phyloP scores from a whole-genome alignment of 2,888 invertebrate species.

The Arge pagana region DNA sequence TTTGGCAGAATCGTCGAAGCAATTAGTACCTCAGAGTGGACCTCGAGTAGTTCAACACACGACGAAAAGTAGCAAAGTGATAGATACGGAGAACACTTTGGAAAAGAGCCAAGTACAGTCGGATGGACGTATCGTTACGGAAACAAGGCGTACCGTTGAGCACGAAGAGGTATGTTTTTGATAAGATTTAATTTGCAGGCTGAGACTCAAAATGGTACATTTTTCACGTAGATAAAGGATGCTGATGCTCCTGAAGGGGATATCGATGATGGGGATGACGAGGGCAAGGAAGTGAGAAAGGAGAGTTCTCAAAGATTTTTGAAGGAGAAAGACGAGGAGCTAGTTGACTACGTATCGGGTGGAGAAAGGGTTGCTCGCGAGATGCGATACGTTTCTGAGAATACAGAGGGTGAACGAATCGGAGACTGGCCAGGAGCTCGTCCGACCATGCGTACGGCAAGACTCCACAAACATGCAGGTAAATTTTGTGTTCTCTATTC shows the following conservation, averaged over 20 bases:
- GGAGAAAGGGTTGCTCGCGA: slow-evolving; percentile 81
- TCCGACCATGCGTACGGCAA: slow-evolving; percentile 44
- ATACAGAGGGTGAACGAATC: slow-evolving; percentile 76
- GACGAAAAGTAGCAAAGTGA: slow-evolving; percentile 75
- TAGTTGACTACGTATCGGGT: slow-evolving; percentile 82
- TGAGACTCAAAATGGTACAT: not conserved
- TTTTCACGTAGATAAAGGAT: slow-evolving; percentile 65
- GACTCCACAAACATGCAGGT: slow-evolving; percentile 44
- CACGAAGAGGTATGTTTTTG: slow-evolving; percentile 69
- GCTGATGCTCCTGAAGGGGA: slow-evolving; percentile 67
- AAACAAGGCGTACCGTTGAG: slow-evolving; percentile 80
- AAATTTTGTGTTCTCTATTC: not conserved
- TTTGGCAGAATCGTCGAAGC: slow-evolving; percentile 64
- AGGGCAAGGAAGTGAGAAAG: slow-evolving; percentile 55
- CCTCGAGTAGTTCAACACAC: slow-evolving; percentile 78
- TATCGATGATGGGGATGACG: slow-evolving; percentile 50
- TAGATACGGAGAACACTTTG: slow-evolving; percentile 84
- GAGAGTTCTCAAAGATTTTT: slow-evolving; percentile 66
- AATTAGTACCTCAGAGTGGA: slow-evolving; percentile 67
- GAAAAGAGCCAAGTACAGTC: slow-evolving; percentile 77
- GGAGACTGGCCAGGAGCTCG: slow-evolving; percentile 57
- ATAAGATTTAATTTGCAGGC: not conserved
- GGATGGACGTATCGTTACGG: slow-evolving; percentile 85
- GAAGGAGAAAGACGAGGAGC: slow-evolving; percentile 79
- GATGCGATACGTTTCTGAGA: slow-evolving; percentile 80